Conservation (phyloP, 2,797 vertebrate species). For the Pipistrellus pipistrellus region DNA sequence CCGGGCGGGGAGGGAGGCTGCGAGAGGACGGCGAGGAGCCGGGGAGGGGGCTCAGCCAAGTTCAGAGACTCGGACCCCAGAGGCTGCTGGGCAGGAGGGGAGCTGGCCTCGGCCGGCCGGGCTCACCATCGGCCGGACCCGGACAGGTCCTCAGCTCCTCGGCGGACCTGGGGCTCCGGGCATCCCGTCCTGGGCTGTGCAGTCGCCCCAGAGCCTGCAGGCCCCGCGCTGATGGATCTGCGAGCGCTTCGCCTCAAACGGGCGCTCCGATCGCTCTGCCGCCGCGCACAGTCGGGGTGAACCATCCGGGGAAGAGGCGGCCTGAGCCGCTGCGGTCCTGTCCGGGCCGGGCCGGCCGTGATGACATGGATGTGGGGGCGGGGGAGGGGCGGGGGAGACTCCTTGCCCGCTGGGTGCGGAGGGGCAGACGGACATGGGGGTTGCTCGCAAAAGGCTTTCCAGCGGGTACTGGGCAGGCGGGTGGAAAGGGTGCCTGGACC, state of each 20-base stretch:
- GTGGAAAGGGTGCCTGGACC: neutral
- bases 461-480: neutral
- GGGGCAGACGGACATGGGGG: neutral
- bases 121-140: neutral
- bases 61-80: neutral
- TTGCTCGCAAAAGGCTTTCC: neutral
- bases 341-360: neutral
- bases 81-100: constrained; percentile 46
- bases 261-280: neutral
- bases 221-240: neutral
- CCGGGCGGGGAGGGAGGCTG: constrained; percentile 35
- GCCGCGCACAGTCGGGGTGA: neutral
- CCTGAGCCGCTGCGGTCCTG: neutral
- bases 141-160: neutral
- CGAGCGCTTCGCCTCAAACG: constrained; percentile 67
- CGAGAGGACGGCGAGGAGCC: neutral
- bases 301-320: neutral
- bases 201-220: neutral
- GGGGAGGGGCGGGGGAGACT: neutral
- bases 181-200: neutral
- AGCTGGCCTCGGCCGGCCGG: neutral
- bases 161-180: neutral
- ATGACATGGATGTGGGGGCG: neutral
- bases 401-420: neutral
- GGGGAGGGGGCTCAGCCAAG: neutral